These are phyloP conservation scores for Tupiocoris notatus DNA, from an alignment of 2,888 invertebrate genomes.

Conservation along the genomic window DNA sequence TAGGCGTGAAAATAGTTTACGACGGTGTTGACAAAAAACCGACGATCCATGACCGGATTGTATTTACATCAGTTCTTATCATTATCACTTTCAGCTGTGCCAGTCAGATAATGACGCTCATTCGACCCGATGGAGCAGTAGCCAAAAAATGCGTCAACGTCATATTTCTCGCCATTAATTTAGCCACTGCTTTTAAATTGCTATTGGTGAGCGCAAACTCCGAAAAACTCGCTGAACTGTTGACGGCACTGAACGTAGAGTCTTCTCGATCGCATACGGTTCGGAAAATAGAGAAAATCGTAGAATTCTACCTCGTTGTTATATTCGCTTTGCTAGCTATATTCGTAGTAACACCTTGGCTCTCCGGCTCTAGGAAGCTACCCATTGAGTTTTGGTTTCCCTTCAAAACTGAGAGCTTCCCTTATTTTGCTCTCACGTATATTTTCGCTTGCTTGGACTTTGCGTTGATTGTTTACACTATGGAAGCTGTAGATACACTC, in stretches of 20 bases:
- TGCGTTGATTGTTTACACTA: constrained; percentile 30
- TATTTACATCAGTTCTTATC: too few relatives aligned
- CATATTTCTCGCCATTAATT: constrained; percentile 24
- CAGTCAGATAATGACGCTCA: constrained; percentile 20
- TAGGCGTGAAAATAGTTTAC: background rate
- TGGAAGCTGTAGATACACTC: constrained; percentile 45
- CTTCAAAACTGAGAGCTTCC: constrained; percentile 12
- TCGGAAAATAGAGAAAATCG: background rate
- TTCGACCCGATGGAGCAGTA: background rate
- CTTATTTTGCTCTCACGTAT: constrained; percentile 23
- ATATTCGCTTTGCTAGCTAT: background rate
- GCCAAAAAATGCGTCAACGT: constrained; percentile 19
- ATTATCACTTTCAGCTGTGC: constrained; percentile 8
- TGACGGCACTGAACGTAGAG: constrained; percentile 13
- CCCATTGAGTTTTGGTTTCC: constrained; percentile 43
- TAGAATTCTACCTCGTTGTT: constrained; percentile 4
- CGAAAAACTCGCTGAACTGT: constrained; percentile 10
- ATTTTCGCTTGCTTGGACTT: constrained; percentile 32
- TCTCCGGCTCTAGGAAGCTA: constrained; percentile 29
- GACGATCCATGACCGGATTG: too few relatives aligned
- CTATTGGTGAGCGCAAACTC: constrained; percentile 18
- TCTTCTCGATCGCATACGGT: constrained; percentile 1
- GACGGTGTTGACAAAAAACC: background rate
- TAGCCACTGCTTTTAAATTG: constrained; percentile 21
- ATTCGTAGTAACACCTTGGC: constrained; percentile 33